A percentile compares a stretch with the other conserved stretches of the same genome.
These are phyloP conservation scores for Drosophila mimica DNA, from an alignment of 2,888 invertebrate genomes.

Conservation along the genomic window DNA sequence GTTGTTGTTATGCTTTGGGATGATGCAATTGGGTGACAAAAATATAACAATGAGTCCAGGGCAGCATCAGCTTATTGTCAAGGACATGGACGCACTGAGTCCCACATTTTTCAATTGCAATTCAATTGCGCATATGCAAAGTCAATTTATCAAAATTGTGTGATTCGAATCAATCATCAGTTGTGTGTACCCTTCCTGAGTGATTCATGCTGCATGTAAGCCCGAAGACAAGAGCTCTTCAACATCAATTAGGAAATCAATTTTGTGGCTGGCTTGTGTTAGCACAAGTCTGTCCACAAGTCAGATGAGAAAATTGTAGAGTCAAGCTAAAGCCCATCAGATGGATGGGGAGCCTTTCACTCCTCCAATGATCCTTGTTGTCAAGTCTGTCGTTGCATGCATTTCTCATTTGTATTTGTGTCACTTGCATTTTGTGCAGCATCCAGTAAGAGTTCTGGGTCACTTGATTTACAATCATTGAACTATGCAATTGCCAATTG, in stretches of 20 bases:
- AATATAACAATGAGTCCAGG: not conserved
- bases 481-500: constrained; percentile 28
- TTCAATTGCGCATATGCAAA: constrained; percentile 34
- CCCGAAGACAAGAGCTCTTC: constrained; percentile 30
- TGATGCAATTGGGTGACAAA: constrained; percentile 36
- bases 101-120: constrained; percentile 6
- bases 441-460: constrained; percentile 13
- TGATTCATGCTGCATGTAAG: constrained; percentile 11
- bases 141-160: constrained; percentile 41
- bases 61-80: not conserved
- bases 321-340: constrained; percentile 20
- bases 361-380: not conserved
- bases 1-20: not conserved
- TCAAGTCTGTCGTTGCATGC: constrained; percentile 6
- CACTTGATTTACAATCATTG: constrained; percentile 38
- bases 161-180: constrained; percentile 38
- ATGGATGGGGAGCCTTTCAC: not conserved
- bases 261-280: constrained; percentile 58
- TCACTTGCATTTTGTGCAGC: constrained; percentile 2
- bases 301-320: constrained; percentile 8
- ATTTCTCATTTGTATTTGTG: constrained; percentile 18
- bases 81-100: not conserved
- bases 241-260: constrained; percentile 71
- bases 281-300: constrained; percentile 19
- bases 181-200: constrained; percentile 17